Percentiles rank a stretch among this genome's conserved stretches.
Conservation (phyloP, 2,888 invertebrate genomes). For the Odontocolon sp. region DNA sequence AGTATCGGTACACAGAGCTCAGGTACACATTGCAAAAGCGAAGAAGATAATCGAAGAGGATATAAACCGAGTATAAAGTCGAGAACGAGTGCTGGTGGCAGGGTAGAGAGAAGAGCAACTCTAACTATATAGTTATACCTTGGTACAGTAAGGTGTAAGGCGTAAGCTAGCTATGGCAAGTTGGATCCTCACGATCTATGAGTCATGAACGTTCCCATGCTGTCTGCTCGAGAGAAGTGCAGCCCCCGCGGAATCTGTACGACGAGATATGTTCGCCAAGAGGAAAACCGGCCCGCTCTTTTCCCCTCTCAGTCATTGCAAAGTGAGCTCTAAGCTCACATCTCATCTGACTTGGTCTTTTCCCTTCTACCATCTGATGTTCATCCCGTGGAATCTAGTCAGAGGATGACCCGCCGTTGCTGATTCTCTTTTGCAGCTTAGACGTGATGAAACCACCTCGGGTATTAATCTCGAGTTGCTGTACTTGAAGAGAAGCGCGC, state of each 20-base stretch:
- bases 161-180: slow-evolving; percentile 20
- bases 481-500: slow-evolving; percentile 7
- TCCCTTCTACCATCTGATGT: background rate
- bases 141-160: slow-evolving; percentile 37
- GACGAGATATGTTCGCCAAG: slow-evolving; percentile 36
- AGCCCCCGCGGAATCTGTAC: slow-evolving; percentile 52
- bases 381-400: slow-evolving; percentile 28
- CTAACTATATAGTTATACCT: background rate
- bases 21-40: slow-evolving; percentile 17
- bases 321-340: too few species aligned
- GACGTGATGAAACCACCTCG: slow-evolving; percentile 57
- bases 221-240: slow-evolving; percentile 59
- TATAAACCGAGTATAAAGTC: slow-evolving; percentile 35
- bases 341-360: background rate
- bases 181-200: slow-evolving; percentile 58
- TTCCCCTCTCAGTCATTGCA: too few species aligned
- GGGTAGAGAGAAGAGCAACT: background rate
- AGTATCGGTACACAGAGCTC: slow-evolving; percentile 20
- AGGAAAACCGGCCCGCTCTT: slow-evolving; percentile 38
- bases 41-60: slow-evolving; percentile 42
- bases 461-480: slow-evolving; percentile 52
- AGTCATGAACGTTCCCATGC: slow-evolving; percentile 72
- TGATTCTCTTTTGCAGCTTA: background rate
- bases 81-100: slow-evolving; percentile 35
- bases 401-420: slow-evolving; percentile 50